Evolutionary conservation across 30 jellyfish, hydroid and myxozoan species (phyloP), one percentile per base, ranked within the genome.

Genomic region (Cassiopea andromeda): DNA sequence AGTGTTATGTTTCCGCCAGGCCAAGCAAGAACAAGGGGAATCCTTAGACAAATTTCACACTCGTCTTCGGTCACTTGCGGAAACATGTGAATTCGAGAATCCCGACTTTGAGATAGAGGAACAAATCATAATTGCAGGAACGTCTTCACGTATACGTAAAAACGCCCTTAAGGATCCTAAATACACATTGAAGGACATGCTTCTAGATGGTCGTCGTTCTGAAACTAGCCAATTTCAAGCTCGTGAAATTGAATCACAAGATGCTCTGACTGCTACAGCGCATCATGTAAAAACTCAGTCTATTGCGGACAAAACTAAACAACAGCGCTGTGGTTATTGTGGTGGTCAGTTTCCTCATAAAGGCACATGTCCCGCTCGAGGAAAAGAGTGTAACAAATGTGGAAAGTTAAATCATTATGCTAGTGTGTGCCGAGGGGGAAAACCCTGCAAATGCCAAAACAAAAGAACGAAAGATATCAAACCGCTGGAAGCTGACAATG

Each of bases 331-430:
- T 80, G 58, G 58, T 59, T 50, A 75, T 59, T 80, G 89, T 60
- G 89, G 89, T 7, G 89, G 89, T 7, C n/a, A 48, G 44, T 80
- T 43, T 59, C 89, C 89, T 8, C 89, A 60, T 75, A 50, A 76
- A 50, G 89, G 89, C 18, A 3, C 60, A 16, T 80, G 89, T 79
- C 77, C 89, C 60, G 89, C 89, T 7, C 17, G 58, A 19, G 78
- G 89, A 9, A 80, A 60, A 27, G 78, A 54, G 46, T 80, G 89
- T 44, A 17, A 59, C 38, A 17, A 46, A 16, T 80, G 78, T 67
- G 44, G 66, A 54, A 80, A 77, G 60, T 46, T 43, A 44, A 46
- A 46, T 46, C 89, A 14, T 44, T 80, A 46, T 60, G 89, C 89
- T 8, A 80, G 60, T 59, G 89, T 80, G 45, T 58, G 82, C 61